A percentile compares a stretch with the other conserved stretches of the same genome.
phyloP scores from a whole-genome alignment of 2,888 invertebrate genomes.

The Mylabris sibirica region DNA sequence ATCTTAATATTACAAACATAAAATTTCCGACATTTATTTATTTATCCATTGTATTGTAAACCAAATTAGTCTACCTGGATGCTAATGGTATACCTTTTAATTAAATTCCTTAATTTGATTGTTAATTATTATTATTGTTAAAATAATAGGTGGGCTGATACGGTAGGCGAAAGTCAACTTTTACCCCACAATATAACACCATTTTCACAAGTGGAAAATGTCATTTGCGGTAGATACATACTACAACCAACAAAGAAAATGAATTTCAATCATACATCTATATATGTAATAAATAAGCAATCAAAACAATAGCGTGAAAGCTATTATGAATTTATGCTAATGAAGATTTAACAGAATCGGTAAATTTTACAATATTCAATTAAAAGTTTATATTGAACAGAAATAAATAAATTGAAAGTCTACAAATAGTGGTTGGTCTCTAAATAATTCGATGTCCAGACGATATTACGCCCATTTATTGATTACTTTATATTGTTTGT shows the following conservation, averaged over 20 bases:
- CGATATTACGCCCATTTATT: constrained; percentile 12
- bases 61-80: constrained; percentile 6
- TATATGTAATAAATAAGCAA: background rate
- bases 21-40: constrained; percentile 22
- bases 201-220: constrained; percentile 9
- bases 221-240: background rate
- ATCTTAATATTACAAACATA: constrained; percentile 11
- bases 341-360: background rate
- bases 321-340: background rate
- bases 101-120: constrained; percentile 10
- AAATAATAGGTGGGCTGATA: background rate
- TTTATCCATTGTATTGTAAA: constrained; percentile 24
- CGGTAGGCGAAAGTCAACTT: constrained; percentile 9
- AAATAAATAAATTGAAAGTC: background rate
- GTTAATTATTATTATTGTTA: constrained; percentile 10
- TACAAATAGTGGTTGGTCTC: background rate
- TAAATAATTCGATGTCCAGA: constrained; percentile 12
- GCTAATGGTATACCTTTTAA: constrained; percentile 2
- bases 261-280: background rate
- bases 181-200: constrained; percentile 6
- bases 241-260: background rate
- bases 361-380: background rate
- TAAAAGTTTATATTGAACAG: background rate
- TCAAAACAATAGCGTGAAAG: background rate
- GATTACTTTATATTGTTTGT: constrained; percentile 5